Conservation (phyloP, 2,113 vertebrate species). For the Chaenocephalus aceratus region DNA sequence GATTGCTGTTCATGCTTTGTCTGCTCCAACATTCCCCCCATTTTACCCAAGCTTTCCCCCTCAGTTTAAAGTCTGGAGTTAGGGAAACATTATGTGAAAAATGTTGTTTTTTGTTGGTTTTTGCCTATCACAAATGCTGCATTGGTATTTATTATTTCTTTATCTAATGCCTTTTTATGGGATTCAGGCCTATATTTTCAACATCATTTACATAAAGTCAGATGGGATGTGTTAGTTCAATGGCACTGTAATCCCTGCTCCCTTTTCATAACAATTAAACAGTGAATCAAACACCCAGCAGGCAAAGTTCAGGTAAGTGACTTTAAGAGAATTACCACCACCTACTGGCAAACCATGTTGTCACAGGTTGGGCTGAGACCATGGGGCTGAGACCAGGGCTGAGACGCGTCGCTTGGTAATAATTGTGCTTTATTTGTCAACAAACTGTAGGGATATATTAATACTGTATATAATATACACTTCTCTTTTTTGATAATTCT, state of each 20-base stretch:
- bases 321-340: conserved; percentile 1
- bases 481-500: too few species aligned
- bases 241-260: neutral
- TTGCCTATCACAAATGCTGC: neutral
- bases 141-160: neutral
- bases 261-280: neutral
- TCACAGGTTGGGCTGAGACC: neutral
- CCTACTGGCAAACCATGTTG: conserved; percentile 7
- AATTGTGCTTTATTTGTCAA: too few species aligned
- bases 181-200: neutral
- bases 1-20: neutral
- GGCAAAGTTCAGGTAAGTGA: neutral
- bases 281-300: neutral
- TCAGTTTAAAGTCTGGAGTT: neutral
- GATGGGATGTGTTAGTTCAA: neutral
- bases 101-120: neutral
- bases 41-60: neutral
- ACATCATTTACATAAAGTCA: neutral
- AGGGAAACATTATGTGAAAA: neutral
- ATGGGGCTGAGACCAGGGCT: too few species aligned
- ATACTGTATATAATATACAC: too few species aligned
- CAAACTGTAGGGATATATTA: too few species aligned
- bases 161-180: too few species aligned
- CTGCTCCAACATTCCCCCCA: neutral
- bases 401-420: too few species aligned